Conservation (phyloP, 2,797 vertebrate genomes). For the Rousettus madagascariensis region DNA sequence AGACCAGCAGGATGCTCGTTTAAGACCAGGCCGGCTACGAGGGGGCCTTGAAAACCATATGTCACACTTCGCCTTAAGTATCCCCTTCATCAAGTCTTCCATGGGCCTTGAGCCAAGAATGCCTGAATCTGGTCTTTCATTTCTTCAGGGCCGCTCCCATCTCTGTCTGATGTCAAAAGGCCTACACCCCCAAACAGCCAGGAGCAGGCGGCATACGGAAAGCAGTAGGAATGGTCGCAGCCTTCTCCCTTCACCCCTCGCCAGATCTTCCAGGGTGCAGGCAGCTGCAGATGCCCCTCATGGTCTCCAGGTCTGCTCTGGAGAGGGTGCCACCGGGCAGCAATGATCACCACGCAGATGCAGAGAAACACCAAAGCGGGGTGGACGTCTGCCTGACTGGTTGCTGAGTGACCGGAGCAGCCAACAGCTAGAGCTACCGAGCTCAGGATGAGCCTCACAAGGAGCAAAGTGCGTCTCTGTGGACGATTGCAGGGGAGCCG, state of each 20-base stretch:
- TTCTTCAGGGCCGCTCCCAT: not conserved
- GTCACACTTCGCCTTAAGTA: not conserved
- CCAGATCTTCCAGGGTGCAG: not conserved
- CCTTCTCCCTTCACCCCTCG: not conserved
- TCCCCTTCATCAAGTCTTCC: not conserved
- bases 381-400: not conserved
- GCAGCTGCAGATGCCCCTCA: not conserved
- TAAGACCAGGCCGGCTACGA: not conserved
- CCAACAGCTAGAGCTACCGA: not conserved
- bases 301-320: not conserved
- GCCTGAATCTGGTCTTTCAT: not conserved
- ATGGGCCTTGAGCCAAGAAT: not conserved
- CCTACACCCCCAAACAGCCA: not conserved
- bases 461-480: not conserved
- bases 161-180: not conserved
- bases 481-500: not conserved
- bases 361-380: not conserved
- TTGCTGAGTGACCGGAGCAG: not conserved
- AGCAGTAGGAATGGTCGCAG: not conserved
- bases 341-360: accelerated
- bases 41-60: not conserved
- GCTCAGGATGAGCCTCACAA: not conserved
- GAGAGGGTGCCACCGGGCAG: not conserved
- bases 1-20: not conserved
- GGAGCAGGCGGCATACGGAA: not conserved